Base-by-base conservation (phyloP, 2,888 invertebrate species). In the Polydrusus tereticollis region DNA sequence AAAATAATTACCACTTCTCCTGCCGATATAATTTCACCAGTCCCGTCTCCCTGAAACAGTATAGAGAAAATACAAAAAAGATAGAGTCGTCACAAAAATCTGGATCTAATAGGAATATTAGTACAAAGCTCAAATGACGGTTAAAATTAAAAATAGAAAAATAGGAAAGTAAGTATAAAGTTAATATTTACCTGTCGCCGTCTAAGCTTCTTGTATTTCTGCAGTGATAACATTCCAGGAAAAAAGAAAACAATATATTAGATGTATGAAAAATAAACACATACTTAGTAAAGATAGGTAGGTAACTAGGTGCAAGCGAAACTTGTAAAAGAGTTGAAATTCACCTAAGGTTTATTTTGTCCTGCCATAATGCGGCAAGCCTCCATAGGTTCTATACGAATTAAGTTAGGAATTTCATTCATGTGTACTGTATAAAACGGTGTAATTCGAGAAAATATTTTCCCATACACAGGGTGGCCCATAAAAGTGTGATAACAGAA, bases 131-230 rank as follows among this genome's bases (percentile, higher is more conserved):
- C 1, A 36, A 23, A n/a, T 23, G 20, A 16, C 21, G 7, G 4
- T 26, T 20, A 20, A 33, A 23, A 36, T n/a, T 23, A 50, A 63
- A 55, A 75, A 14, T 16, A 8, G 8, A 50, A 69, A 29, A 70
- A 52, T 47, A 63, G 65, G 63, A 36, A 67, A 68, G 69, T 64
- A 29, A 18, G 29, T 8, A 55, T 0, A 18, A 10, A 65, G 60
- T 84, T 74, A 83, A 87, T 88, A 88, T 86, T 86, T 90, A 93
- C 93, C 91, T 93, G 93, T 87, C 93, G 88, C 85, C 94, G 88
- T 85, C 93, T 89, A 81, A 94, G 89, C 86, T 94, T 94, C 88
- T 93, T 92, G 90, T 93, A 93, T 90, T 93, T 94, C 93, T 94
- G 89, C 76, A 75, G 71, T 74, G 14, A 4, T 26, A 14, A 18